These are phyloP conservation scores for Tanypteryx hageni DNA, from an alignment of 2,888 invertebrate species.

Conservation along the genomic window DNA sequence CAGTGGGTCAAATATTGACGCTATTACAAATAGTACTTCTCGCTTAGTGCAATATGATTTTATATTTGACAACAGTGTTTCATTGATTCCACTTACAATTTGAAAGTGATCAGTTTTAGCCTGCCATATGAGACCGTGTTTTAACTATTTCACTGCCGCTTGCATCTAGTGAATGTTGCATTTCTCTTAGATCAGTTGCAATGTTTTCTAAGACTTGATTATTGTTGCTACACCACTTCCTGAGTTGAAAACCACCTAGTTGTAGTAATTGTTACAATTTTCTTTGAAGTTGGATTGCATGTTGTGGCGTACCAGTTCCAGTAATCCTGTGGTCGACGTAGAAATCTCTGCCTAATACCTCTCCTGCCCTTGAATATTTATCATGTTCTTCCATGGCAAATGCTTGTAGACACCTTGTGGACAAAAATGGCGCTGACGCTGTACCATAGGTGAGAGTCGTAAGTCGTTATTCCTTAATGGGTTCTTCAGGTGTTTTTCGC, in stretches of 20 bases:
- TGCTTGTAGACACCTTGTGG: background rate
- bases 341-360: background rate
- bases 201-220: too few species aligned
- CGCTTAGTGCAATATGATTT: too few species aligned
- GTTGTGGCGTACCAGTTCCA: background rate
- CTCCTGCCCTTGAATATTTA: background rate
- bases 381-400: background rate
- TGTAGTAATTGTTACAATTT: background rate
- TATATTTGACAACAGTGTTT: too few species aligned
- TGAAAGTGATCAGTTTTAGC: too few species aligned
- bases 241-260: background rate
- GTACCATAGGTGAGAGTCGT: background rate
- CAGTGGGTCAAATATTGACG: too few species aligned
- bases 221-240: background rate
- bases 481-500: background rate
- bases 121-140: too few species aligned
- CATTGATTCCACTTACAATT: too few species aligned
- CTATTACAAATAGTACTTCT: too few species aligned
- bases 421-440: too few species aligned
- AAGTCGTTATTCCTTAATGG: background rate
- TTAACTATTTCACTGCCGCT: too few species aligned
- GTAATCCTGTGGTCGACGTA: background rate
- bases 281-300: background rate
- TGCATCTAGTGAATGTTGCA: too few species aligned
- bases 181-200: too few species aligned